phyloP scores from a whole-genome alignment of 2,113 vertebrate genomes.

The Sinocyclocheilus grahami region DNA sequence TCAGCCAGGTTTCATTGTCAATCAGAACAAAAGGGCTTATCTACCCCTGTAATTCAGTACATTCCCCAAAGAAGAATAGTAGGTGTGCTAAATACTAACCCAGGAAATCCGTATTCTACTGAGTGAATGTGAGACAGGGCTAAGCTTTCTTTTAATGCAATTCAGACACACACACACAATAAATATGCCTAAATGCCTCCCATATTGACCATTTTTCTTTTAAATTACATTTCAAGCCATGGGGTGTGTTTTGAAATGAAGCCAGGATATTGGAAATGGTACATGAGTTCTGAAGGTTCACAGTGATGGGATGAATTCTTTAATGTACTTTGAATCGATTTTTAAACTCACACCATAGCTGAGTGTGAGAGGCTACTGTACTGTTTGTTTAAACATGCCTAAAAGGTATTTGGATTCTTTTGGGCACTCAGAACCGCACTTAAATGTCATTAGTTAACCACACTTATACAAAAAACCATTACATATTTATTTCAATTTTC shows the following conservation, averaged over 20 bases:
- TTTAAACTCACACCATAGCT: neutral
- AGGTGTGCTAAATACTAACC: slow-evolving; percentile 46
- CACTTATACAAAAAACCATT: too few species aligned
- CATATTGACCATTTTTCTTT: slow-evolving; percentile 46
- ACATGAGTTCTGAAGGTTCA: neutral
- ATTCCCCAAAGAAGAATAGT: slow-evolving; percentile 38
- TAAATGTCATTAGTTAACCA: too few species aligned
- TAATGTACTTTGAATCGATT: slow-evolving; percentile 6
- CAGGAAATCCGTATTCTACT: slow-evolving; percentile 50
- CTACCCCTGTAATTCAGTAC: slow-evolving; percentile 54
- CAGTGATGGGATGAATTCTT: neutral
- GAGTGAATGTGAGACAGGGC: neutral
- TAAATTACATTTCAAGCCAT: slow-evolving; percentile 18
- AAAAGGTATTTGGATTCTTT: too few species aligned
- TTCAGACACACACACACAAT: slow-evolving; percentile 42
- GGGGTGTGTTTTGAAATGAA: slow-evolving; percentile 24
- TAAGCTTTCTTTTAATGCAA: slow-evolving; percentile 20
- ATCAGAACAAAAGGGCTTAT: slow-evolving; percentile 37
- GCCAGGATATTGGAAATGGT: slow-evolving; percentile 21
- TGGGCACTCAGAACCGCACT: too few species aligned
- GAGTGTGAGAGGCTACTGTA: neutral
- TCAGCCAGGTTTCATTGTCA: slow-evolving; percentile 50
- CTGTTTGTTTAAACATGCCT: too few species aligned
- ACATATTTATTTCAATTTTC: too few species aligned
- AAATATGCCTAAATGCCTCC: slow-evolving; percentile 21